Evolutionary conservation across 2,888 invertebrate species (phyloP), one percentile per base, ranked within the genome.

Genomic region (Netelia virgata): DNA sequence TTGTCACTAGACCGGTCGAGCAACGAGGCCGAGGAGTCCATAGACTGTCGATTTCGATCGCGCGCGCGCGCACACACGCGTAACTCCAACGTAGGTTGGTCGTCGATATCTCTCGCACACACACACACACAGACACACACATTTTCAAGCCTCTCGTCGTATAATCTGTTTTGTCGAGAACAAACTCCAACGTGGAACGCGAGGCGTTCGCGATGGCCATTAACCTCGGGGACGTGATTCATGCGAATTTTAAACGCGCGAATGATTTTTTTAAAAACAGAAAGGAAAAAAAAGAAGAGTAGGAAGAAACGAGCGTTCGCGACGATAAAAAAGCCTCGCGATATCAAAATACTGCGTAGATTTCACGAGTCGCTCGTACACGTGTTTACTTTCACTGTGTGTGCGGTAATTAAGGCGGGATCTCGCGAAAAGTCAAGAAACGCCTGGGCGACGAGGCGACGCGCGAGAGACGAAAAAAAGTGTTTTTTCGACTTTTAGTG

Each of bases 161-260:
- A 64, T 61, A 28, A 28, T 28, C 28, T 47, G 14, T 82, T 47
- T 77, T 61, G 61, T 43, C 63, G 57, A 63, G 77, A 74, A 66
- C 77, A 84, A 81, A 84, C 81, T 81, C 76, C 80, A 80, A 61
- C 53, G 72, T 63, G 76, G 23, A 28, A 28, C 28, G 41, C 3
- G 47, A 55, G 18, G 23, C 14, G 16, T 11, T 14, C 18, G 10
- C 77, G 81, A n/a, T 55, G 55, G 84, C 55, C 81, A 63, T 84
- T 84, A 77, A 81, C 84, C 84, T 69, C 84, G 47, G 50, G n/a
- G 2, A 55, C 18, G 18, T 84, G 76, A 84, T 70, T 82, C 77
- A 84, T 57, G 81, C 74, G 20, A 84, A 84, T 80, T 75, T 70
- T 64, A 64, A 82, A 78, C 55, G 53, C 16, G 8, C 75, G 23